Base-by-base conservation (phyloP, 1,140 invertebrate genomes). In the Dreissena rostriformis region DNA sequence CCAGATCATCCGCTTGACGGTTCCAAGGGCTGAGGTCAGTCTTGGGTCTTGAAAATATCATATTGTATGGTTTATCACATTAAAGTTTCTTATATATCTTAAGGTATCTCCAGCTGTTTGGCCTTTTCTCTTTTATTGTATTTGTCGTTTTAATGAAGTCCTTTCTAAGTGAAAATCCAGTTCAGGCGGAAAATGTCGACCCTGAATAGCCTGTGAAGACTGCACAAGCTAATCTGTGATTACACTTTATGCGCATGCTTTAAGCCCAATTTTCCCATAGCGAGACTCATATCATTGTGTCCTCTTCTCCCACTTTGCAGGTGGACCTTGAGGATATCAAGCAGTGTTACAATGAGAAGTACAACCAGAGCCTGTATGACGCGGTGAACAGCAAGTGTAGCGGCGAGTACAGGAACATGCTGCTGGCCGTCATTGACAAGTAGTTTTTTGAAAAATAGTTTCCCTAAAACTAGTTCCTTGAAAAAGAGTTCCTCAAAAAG, bases 321-420 rank as follows among this genome's bases (percentile, higher is more conserved):
- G 61, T 83, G 67, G 81, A 83, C 61, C 66, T 83, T 28, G 65
- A 75, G 24, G 81, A 83, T 22, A 76, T 83, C 49, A 83, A 83
- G 28, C 17, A 29, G 0, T n/a, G 49, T 57, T 83, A 83, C 70
- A 39, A 15, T n/a, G 73, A 75, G 72, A n/a, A 68, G 22, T 75
- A 83, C 73, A 76, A 39, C 29, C 65, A 65, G 65, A 75, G 19
- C 26, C 51, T 83, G 51, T 68, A 68, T 53, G 72, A 75, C 15
- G 55, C 29, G 15, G 81, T 83, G 4, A 68, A 83, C 26, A 51
- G 26, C 15, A 55, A 83, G 57, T 83, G 81, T 51, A 28, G 57
- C 49, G 81, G 81, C 55, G 81, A 83, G 22, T 83, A 83, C 39
- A 83, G 75, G 68, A 51, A 74, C 65, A 74, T 83, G 39, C 72